Evolutionary conservation across 1,140 invertebrate genomes (phyloP), one percentile per base, ranked within the genome.

Genomic region (Phthorimaea operculella): DNA sequence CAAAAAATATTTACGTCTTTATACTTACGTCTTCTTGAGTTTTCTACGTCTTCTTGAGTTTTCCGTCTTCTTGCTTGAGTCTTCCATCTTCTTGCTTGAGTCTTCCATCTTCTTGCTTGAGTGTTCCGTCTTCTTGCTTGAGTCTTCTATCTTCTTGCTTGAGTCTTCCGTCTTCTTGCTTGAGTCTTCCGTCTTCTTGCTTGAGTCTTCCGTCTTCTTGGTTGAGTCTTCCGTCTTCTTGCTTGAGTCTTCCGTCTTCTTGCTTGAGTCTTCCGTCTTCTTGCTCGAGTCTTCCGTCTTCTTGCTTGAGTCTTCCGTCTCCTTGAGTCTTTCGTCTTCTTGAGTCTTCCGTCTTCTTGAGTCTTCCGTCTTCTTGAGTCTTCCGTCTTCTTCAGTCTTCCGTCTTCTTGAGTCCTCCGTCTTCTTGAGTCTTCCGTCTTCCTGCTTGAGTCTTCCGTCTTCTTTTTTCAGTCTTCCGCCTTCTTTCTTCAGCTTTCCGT

Each of bases 181-280:
- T 55, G 36, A 17, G 36, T 58, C 55, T 54, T 63, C 51, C n/a
- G 2, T 52, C 36, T 47, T 39, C 45, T n/a, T 8, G 1, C 21
- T 4, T 44, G 12, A 12, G 12, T 44, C 42, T 44, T 44, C 42
- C 2, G 12, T 44, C 42, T 44, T 44, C 42, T 12, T 8, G 1
- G 2, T 16, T 16, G 6, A 11, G 33, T 28, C 21, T 28, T 28
- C 21, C 2, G 21, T 28, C 21, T 28, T 12, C 15, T 16, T 8
- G 2, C 42, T n/a, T 12, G 42, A 12, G 12, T 44, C 21, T 28
- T 28, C 21, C 42, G 12, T 44, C 42, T 44, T 44, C 8, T 44
- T 9, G 2, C 42, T 44, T 44, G 12, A 52, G 61, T 44, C 60
- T 52, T 45, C 58, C 39, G 55, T 58, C 42, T 39, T 42, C 14